These are phyloP conservation scores for Cheilosia urbana DNA, from an alignment of 2,888 invertebrate genomes.

Conservation along the genomic window DNA sequence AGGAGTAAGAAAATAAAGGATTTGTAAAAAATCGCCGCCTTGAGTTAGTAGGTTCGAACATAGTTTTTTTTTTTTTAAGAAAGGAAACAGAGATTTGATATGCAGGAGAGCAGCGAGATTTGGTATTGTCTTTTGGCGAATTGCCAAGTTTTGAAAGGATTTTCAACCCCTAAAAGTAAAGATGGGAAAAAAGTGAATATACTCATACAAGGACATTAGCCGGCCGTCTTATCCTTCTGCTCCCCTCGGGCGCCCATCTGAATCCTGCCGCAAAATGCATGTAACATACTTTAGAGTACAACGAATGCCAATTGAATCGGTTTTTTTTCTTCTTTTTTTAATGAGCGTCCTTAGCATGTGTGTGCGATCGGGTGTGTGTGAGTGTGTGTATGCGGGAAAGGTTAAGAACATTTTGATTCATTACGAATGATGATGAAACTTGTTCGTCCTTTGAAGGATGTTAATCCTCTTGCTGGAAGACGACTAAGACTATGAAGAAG, in stretches of 20 bases:
- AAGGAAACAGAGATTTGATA: conserved; percentile 29
- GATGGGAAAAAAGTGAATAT: conserved; percentile 59
- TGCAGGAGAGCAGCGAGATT: conserved; percentile 33
- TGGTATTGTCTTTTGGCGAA: conserved; percentile 67
- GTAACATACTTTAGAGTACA: conserved; percentile 75
- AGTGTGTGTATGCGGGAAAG: conserved; percentile 48
- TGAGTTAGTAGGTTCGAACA: conserved; percentile 38
- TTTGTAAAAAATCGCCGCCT: conserved; percentile 50
- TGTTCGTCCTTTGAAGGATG: conserved; percentile 64
- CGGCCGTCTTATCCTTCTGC: conserved; percentile 54
- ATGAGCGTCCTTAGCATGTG: not conserved
- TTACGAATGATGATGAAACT: conserved; percentile 68
- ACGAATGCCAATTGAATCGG: conserved; percentile 72
- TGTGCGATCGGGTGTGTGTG: not conserved
- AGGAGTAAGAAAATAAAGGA: conserved; percentile 40
- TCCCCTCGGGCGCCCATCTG: conserved; percentile 13
- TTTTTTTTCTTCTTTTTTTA: conserved; percentile 11
- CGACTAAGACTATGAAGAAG: not conserved
- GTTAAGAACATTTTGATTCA: conserved; percentile 74
- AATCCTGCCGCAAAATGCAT: conserved; percentile 70
- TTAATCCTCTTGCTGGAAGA: conserved; percentile 54
- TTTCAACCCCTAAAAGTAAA: conserved; percentile 66
- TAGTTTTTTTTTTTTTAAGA: conserved; percentile 16
- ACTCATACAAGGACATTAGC: conserved; percentile 74
- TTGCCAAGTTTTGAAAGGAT: conserved; percentile 69